Evolutionary conservation across 1,140 invertebrate species (phyloP).

Genomic region (Halyomorpha halys): DNA sequence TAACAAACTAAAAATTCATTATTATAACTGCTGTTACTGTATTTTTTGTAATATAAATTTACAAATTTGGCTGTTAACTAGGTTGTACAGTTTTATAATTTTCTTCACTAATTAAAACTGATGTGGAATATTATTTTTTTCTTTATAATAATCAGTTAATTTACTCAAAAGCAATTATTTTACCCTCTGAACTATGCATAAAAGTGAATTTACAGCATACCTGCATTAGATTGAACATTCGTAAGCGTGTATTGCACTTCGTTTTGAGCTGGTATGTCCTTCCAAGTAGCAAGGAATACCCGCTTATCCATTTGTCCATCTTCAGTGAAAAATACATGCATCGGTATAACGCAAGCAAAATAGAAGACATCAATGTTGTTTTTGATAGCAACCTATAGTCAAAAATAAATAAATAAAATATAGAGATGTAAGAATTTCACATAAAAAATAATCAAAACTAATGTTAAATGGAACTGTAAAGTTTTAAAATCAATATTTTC

Average conservation of each 20-base stretch:
- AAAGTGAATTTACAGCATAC: conserved; percentile 33
- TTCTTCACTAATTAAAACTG: too few species aligned
- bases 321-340: conserved; percentile 87
- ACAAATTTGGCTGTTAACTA: too few species aligned
- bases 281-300: conserved; percentile 96
- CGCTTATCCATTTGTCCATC: conserved; percentile 97
- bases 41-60: too few species aligned
- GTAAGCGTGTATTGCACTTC: conserved; percentile 55
- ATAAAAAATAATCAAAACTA: neutral
- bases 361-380: conserved; percentile 99
- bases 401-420: conserved; percentile 17
- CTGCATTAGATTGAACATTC: conserved; percentile 48
- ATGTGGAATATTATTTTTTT: too few species aligned
- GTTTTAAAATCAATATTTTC: too few species aligned
- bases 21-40: too few species aligned
- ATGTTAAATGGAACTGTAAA: neutral
- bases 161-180: too few species aligned
- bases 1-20: too few species aligned
- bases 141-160: too few species aligned
- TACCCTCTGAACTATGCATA: too few species aligned
- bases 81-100: too few species aligned
- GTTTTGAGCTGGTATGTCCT: conserved; percentile 97
- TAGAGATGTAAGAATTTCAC: neutral
- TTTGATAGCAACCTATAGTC: conserved; percentile 83
- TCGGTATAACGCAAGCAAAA: conserved; percentile 87